Evolutionary conservation across 64 coral and sea anemone species (phyloP), one percentile per base, ranked within the genome.

Genomic region (Stichodactyla helianthus): DNA sequence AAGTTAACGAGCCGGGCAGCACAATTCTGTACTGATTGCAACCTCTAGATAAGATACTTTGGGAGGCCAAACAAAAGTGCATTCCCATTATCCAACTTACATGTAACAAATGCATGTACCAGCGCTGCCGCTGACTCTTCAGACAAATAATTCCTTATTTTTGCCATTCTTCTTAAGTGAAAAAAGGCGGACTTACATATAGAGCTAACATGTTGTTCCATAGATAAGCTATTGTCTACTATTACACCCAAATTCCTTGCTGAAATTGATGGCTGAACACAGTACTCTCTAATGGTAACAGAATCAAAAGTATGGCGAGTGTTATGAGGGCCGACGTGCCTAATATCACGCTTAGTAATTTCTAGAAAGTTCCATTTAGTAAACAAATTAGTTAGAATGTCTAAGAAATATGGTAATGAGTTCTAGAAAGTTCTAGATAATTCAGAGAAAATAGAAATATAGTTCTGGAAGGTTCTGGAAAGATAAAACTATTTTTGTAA

Each of bases 181-280:
- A 52, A 82, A 55, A 82, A 82, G 16, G 80, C 80, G 19, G 19
- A 22, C 53, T 82, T 82, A 55, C 80, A 82, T 31, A 55, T 82
- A 55, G 19, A 27, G 27, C 27, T 79, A 79, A 79, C 25, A 79
- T 79, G 27, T 79, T 79, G 15, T 14, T 79, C 77, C 6, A 79
- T 27, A 51, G 22, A 27, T 13, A 79, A 15, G 15, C 35, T 6
- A 51, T 4, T 50, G 12, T 79, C 77, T 27, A 79, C 22, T 16
- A 79, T 79, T 20, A 79, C 19, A 31, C 77, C 77, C 15, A 82
- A 52, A 82, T 82, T 82, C 55, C 50, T 82, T 22, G 28, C 12
- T 52, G 17, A 54, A 52, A 11, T 82, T 20, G 80, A 54, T 10
- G 23, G 19, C 55, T 50, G 19, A 82, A 82, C 17, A 55, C 22